Base-by-base conservation (phyloP, 2,888 invertebrate species). In the Acronicta aceris region DNA sequence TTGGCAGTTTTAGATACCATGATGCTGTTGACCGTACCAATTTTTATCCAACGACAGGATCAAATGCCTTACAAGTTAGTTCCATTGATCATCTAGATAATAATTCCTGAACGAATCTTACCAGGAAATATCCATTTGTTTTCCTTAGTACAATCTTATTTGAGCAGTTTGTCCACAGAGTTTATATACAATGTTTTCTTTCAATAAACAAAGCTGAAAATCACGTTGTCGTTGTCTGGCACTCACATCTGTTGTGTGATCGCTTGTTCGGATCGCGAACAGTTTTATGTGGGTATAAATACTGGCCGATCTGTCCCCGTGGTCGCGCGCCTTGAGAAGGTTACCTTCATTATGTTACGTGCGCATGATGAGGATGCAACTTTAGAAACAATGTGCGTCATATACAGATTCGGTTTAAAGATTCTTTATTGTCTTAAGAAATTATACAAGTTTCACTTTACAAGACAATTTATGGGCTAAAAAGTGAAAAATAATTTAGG, bases 221-320 rank as follows among this genome's bases (percentile, higher is more conserved):
- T 63, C 65, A 70, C 65, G 71, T 67, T 80, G 74, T 79, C 78
- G 75, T 85, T 71, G 82, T 83, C 71, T 78, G 58, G 74, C 78
- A 77, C 77, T 74, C 72, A 71, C 75, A 82, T 79, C 79, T 79
- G 82, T 76, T 77, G 82, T 80, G 84, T 82, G 86, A 87, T 87
- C 85, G 84, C 83, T 81, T 83, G 85, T 81, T 82, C 67, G 79
- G 82, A 85, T 86, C 82, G 78, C 71, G 80, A 79, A 81, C 85
- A 77, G 78, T 80, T 90, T 91, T 90, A 90, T 89, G 90, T 87
- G 84, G 82, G 82, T 86, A 89, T 92, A 91, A 93, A 92, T 90
- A 89, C 85, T 79, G 82, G 78, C 71, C 86, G 88, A 88, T 87
- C 88, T 89, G 90, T 89, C 85, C 84, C 71, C 82, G 74, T 83